phyloP scores from a whole-genome alignment of 92 coral and sea anemone species.

The Diadumene lineata region DNA sequence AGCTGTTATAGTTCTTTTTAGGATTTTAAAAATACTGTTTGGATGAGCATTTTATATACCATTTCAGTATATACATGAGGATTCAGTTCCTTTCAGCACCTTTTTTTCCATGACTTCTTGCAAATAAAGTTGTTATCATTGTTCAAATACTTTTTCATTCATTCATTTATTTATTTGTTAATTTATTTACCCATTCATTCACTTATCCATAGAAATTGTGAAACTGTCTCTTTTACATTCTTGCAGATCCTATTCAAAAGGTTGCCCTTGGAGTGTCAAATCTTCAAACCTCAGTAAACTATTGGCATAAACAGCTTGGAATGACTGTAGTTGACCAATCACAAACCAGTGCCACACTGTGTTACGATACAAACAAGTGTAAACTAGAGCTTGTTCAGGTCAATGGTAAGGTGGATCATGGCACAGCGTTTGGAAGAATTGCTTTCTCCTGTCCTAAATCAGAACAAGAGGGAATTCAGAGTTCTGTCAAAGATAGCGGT shows the following conservation, averaged over 20 bases:
- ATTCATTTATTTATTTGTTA: too few species aligned
- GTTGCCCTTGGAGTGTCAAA: constrained; percentile 81
- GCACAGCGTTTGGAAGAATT: constrained; percentile 91
- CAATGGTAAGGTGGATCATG: constrained; percentile 76
- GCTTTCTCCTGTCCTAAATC: constrained; percentile 91
- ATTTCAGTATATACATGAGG: too few species aligned
- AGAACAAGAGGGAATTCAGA: constrained; percentile 75
- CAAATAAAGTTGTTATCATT: too few species aligned
- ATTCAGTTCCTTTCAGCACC: too few species aligned
- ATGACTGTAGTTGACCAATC: constrained; percentile 76
- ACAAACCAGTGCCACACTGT: constrained; percentile 67
- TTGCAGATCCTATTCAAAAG: constrained; percentile 81
- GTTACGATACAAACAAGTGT: constrained; percentile 72
- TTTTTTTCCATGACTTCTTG: too few species aligned
- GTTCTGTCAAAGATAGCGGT: constrained; percentile 56
- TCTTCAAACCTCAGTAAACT: constrained; percentile 66
- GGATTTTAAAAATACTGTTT: too few species aligned
- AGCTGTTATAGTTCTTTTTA: too few species aligned
- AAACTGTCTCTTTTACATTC: neutral
- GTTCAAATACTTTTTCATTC: too few species aligned
- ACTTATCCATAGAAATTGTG: too few species aligned
- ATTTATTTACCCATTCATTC: too few species aligned
- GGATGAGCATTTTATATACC: too few species aligned
- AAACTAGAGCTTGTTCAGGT: constrained; percentile 83
- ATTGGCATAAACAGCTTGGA: constrained; percentile 80